A percentile compares a stretch with the other conserved stretches of the same genome.
Conservation (phyloP, 2,797 vertebrate genomes). For the Halcyon smyrnensis region DNA sequence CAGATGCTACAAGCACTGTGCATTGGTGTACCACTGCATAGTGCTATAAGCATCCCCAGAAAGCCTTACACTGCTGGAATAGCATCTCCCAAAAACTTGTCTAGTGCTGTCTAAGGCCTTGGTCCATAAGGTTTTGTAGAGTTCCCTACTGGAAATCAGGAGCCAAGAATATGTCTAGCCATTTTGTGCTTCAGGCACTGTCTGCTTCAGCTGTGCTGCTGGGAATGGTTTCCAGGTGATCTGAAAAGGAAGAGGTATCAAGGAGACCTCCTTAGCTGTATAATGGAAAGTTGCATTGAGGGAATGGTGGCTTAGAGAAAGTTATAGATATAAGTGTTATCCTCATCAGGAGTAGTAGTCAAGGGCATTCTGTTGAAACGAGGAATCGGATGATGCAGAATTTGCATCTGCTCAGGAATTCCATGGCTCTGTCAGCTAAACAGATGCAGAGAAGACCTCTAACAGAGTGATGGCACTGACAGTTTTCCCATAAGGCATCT, state of each 20-base stretch:
- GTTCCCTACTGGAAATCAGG: background rate
- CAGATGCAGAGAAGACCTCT: background rate
- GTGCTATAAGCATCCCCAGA: background rate
- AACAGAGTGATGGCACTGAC: background rate
- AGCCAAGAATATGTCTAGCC: background rate
- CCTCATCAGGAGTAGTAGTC: background rate
- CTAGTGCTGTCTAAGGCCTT: too few species aligned
- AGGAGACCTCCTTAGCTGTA: background rate
- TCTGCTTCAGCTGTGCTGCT: background rate
- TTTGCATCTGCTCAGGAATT: background rate
- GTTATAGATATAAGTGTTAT: background rate
- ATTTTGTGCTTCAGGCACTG: background rate
- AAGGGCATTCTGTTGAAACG: background rate
- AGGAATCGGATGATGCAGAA: background rate
- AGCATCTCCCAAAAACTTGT: background rate
- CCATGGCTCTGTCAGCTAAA: background rate
- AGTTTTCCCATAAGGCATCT: background rate
- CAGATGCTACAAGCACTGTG: background rate
- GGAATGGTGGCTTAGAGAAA: background rate
- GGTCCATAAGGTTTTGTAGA: background rate
- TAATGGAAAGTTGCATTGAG: background rate
- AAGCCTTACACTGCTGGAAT: background rate
- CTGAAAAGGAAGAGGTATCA: background rate
- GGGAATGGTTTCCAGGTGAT: background rate
- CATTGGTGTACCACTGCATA: background rate